Conservation (phyloP, 2,888 invertebrate genomes). For the Chouioia cunea region DNA sequence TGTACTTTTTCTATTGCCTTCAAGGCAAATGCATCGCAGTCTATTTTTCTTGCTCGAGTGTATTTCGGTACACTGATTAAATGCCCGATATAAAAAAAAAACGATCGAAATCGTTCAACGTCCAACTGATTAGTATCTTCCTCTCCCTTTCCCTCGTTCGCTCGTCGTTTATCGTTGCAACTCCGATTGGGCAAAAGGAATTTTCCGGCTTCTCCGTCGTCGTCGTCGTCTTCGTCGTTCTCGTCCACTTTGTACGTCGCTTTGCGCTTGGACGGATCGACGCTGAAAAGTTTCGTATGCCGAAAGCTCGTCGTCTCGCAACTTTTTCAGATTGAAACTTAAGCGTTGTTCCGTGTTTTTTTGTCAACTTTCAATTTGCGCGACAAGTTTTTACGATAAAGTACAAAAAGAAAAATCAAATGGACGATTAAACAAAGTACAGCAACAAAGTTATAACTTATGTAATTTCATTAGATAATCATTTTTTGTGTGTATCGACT, state of each 20-base stretch:
- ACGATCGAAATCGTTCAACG: conserved; percentile 29
- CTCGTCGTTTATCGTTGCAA: conserved; percentile 19
- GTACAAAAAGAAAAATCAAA: no score
- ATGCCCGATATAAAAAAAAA: conserved; percentile 34
- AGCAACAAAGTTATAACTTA: no score
- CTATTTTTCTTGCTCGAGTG: conserved; percentile 4
- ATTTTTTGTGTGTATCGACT: no score
- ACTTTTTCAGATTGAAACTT: no score
- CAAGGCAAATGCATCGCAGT: no score
- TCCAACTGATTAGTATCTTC: conserved; percentile 2
- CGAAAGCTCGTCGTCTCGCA: not conserved
- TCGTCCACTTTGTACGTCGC: not conserved
- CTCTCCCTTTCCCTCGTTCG: conserved; percentile 5
- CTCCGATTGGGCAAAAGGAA: conserved; percentile 24
- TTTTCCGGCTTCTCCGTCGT: conserved; percentile 15
- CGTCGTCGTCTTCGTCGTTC: no score
- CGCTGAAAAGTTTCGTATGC: not conserved
- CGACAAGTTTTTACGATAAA: no score
- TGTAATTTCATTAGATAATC: no score
- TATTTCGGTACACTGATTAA: conserved; percentile 30
- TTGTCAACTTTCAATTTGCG: no score
- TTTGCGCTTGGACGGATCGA: conserved; percentile 1
- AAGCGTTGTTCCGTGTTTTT: no score
- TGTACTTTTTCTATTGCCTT: no score
- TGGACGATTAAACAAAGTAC: no score